These are phyloP conservation scores for Pipa parva DNA, from an alignment of 2,113 vertebrate genomes.

Conservation along the genomic window DNA sequence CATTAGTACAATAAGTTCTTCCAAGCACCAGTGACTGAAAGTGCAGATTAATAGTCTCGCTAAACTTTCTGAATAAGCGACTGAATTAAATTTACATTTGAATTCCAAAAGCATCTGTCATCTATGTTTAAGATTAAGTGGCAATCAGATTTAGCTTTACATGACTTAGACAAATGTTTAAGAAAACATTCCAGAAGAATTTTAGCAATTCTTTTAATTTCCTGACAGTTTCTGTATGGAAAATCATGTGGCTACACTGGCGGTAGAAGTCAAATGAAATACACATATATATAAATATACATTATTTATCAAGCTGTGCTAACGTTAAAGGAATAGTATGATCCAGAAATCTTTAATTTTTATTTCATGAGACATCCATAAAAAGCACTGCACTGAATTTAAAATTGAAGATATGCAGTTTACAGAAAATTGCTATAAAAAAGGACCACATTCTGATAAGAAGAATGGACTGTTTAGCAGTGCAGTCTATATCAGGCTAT, in stretches of 20 bases:
- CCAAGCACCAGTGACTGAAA: slow-evolving; percentile 30
- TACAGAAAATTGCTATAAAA: too few species aligned
- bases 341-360: too few species aligned
- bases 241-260: background rate
- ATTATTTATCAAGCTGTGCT: background rate
- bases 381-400: too few species aligned
- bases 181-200: slow-evolving; percentile 27
- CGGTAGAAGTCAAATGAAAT: slow-evolving; percentile 1
- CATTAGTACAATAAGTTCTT: slow-evolving; percentile 42
- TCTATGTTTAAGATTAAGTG: slow-evolving; percentile 31
- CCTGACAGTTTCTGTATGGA: background rate
- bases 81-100: slow-evolving; percentile 42
- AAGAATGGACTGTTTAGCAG: too few species aligned
- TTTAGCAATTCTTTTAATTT: slow-evolving; percentile 31
- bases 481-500: too few species aligned
- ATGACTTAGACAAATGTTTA: slow-evolving; percentile 30
- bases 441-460: too few species aligned
- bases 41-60: slow-evolving; percentile 37
- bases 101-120: slow-evolving; percentile 37
- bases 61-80: slow-evolving; percentile 40
- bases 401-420: too few species aligned
- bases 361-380: too few species aligned
- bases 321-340: too few species aligned
- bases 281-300: background rate
- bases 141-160: slow-evolving; percentile 19